These are phyloP conservation scores for Liasis olivaceus DNA, from an alignment of 2,797 vertebrate species.

Conservation along the genomic window DNA sequence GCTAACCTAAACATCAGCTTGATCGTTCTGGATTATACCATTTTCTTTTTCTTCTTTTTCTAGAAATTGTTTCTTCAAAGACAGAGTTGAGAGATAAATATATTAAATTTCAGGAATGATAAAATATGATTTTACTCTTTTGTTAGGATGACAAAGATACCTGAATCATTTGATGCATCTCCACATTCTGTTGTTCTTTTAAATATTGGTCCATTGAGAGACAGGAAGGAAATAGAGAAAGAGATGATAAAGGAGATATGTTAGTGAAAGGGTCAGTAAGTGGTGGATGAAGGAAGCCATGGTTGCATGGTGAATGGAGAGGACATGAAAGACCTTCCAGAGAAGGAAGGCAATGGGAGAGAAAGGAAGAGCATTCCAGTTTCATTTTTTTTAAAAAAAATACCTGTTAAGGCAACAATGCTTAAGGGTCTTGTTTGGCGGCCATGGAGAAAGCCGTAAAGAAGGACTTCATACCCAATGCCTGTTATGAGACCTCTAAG, in stretches of 20 bases:
- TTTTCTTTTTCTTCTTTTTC: neutral
- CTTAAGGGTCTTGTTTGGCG: conserved; percentile 89
- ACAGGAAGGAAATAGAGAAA: conserved; percentile 31
- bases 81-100: neutral
- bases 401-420: conserved; percentile 94
- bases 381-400: conserved; percentile 44
- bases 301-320: conserved; percentile 41
- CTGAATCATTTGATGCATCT: conserved; percentile 20
- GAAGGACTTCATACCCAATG: conserved; percentile 96
- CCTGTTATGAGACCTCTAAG: conserved; percentile 95
- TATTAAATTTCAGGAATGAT: neutral
- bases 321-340: conserved; percentile 35
- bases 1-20: neutral
- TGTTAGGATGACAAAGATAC: neutral
- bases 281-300: conserved; percentile 56
- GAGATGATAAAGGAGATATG: conserved; percentile 7
- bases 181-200: conserved; percentile 23
- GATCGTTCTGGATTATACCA: neutral
- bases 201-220: conserved; percentile 17
- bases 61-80: neutral
- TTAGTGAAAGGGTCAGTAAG: conserved; percentile 46
- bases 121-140: conserved; percentile 18
- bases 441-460: conserved; percentile 89
- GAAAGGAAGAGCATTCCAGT: conserved; percentile 44
- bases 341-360: conserved; percentile 25